Percentiles rank a stretch among this genome's conserved stretches.
phyloP scores from a whole-genome alignment of 2,797 vertebrate species.

The Triplophysa bombifrons region DNA sequence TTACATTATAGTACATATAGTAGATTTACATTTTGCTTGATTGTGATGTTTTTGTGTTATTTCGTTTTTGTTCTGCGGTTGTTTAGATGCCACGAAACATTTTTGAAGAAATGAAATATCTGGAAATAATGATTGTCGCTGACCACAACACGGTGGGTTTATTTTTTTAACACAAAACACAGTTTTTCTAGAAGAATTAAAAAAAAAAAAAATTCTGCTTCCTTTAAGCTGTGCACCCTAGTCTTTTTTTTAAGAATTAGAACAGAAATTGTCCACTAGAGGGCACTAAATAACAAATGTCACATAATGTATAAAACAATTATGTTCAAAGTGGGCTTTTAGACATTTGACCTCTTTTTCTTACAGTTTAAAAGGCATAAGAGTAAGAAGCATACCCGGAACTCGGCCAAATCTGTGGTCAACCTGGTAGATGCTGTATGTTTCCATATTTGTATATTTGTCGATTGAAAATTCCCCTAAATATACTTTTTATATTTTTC shows the following conservation, averaged over 20 bases:
- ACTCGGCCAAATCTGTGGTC: slow-evolving; percentile 88
- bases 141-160: slow-evolving; percentile 85
- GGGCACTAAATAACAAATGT: slow-evolving; percentile 19
- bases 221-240: not conserved
- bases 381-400: slow-evolving; percentile 82
- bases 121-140: slow-evolving; percentile 89
- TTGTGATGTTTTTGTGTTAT: not conserved
- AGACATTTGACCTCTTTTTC: slow-evolving; percentile 6
- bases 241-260: no score
- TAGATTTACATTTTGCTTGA: not conserved
- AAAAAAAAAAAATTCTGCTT: not conserved
- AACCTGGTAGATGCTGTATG: slow-evolving; percentile 88
- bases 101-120: slow-evolving; percentile 88
- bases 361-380: slow-evolving; percentile 83
- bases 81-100: slow-evolving; percentile 77
- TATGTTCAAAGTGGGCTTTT: not conserved
- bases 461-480: not conserved
- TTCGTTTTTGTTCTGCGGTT: not conserved
- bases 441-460: slow-evolving; percentile 49
- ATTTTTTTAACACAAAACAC: not conserved
- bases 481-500: not conserved
- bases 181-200: not conserved
- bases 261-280: slow-evolving; percentile 34
- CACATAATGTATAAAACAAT: not conserved
- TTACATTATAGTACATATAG: not conserved